Base-by-base conservation (phyloP, 1,140 invertebrate genomes). In the Bombus superbus region DNA sequence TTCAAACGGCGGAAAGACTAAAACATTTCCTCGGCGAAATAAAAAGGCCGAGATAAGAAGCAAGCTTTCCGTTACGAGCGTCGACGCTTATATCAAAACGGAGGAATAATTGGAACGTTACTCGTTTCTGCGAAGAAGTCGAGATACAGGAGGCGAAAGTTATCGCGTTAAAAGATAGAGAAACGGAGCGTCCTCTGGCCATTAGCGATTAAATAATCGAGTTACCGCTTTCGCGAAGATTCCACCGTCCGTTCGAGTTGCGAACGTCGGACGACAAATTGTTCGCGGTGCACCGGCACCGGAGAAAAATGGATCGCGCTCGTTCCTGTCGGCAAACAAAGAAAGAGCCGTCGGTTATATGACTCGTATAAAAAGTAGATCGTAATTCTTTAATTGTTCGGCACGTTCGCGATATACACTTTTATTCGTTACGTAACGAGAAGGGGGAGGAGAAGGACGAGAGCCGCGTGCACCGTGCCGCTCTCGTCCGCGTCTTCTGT, bases 371-470 rank as follows among this genome's bases (percentile, higher is more conserved):
- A 59, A 42, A 68, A 83, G 13, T 9, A 22, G 72, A 72, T 81
- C 79, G 79, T 57, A 40, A 81, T 81, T 81, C 28, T 40, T 25
- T 47, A 76, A 83, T 76, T 76, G 72, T 9, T n/a, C 13, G 40
- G 5, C 71, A 32, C 53, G 35, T 35, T 73, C 4, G 42, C 81
- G 59, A 75, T 75, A 75, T 72, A 25, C 44, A 40, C 42, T 47
- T 76, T 75, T 75, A 59, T 75, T 40, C 81, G 59, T 76, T 66
- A 42, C 62, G 44, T 42, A 76, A 83, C 71, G n/a, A 32, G 35
- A 15, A 15, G 47, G 47, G 38, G 32, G 47, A 81, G 25, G 28
- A 13, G 69, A 25, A 15, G 11, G 22, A 38, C 15, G n/a, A 53
- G 59, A 62, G 3, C 0, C 62, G 5, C 28, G 62, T 18, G 15